Evolutionary conservation across 92 coral and sea anemone genomes (phyloP), one percentile per base, ranked within the genome.

Genomic region (Actinostola sp.): DNA sequence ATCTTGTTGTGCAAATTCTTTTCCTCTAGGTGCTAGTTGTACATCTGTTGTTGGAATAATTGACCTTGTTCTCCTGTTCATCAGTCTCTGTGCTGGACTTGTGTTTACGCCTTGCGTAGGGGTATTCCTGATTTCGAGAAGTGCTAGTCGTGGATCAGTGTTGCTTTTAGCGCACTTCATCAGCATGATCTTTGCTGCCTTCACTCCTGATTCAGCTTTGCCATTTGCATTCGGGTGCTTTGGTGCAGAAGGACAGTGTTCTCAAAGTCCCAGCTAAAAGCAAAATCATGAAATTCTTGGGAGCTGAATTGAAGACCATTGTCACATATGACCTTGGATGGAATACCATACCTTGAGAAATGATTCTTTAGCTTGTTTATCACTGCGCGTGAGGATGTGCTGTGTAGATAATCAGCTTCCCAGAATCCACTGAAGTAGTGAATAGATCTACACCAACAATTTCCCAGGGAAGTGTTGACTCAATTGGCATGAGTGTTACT

Each of bases 361-460:
- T 55, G 65, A 14, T 43, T 23, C 32, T 65, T 65, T 6, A 72
- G 78, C 60, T 27, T 72, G 32, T 59, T 59, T 4, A 42, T 72
- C 1, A 59, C 66, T 26, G 69, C 3, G 1, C 25, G 4, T 27
- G 78, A 72, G 13, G 55, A 8, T 16, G 68, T 72, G 67, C 29
- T 59, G 24, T 72, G 55, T 9, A 72, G 78, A 33, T 38, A 23
- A 44, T 72, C 78, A 57, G 38, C 35, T 41, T 72, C 68, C 60
- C 60, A 72, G 65, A 72, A 57, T 41, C 78, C 78, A 58, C 78
- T 69, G 46, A 49, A 69, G 31, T 52, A 7, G 78, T 72, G 35
- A 72, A 72, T 29, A 80, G 73, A 52, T 72, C 68, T 27, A 54
- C 56, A 25, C 63, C 66, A 20, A 79, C 72, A 24, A 45, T 63